Evolutionary conservation across 2,797 vertebrate genomes (phyloP).

Genomic region (Enteromius paludinosus): DNA sequence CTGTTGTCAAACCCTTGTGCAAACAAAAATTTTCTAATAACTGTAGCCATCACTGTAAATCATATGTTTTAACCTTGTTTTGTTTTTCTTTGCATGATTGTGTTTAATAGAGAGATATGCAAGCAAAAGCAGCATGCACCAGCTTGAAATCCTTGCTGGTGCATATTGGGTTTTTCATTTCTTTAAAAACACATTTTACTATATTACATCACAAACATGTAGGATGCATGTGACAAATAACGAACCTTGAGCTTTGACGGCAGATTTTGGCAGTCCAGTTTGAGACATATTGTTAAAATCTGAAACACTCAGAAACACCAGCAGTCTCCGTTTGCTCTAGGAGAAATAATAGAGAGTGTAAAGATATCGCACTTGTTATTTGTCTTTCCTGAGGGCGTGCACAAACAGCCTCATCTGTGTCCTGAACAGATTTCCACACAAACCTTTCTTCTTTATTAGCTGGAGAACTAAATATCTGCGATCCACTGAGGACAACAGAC

Average conservation of each 20-base stretch:
- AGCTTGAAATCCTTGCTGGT: too few relatives aligned
- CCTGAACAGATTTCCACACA: conserved; percentile 28
- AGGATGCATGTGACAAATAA: background rate
- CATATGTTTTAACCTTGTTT: too few relatives aligned
- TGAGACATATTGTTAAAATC: background rate
- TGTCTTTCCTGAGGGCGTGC: background rate
- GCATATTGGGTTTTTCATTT: too few relatives aligned
- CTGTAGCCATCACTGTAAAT: too few relatives aligned
- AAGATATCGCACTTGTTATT: conserved; percentile 1
- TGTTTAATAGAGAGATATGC: too few relatives aligned
- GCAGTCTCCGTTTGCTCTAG: background rate
- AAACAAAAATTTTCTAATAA: too few relatives aligned
- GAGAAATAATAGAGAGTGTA: background rate
- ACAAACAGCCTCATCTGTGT: background rate
- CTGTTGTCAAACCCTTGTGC: too few relatives aligned
- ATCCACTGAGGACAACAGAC: conserved; percentile 34
- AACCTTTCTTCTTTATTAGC: conserved; percentile 43
- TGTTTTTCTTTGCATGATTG: too few relatives aligned
- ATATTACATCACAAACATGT: background rate
- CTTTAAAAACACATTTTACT: too few relatives aligned
- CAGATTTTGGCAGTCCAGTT: background rate
- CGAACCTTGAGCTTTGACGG: background rate
- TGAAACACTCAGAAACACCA: background rate
- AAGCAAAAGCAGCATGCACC: too few relatives aligned
- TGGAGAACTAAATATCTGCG: conserved; percentile 18